Conservation (phyloP, 2,113 vertebrate genomes). For the Ia io region DNA sequence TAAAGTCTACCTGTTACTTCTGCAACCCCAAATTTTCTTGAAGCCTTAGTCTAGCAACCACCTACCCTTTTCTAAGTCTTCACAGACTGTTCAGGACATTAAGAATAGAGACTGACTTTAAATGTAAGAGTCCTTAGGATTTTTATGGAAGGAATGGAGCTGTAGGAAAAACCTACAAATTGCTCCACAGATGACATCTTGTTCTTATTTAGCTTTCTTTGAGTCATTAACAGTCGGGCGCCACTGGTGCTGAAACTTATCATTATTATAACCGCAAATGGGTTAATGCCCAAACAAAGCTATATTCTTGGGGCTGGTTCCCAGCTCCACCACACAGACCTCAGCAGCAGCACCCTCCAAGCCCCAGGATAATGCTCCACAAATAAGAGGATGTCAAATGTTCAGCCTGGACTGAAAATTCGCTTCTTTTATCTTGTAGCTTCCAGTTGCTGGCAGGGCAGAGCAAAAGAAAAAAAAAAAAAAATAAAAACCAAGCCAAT, state of each 20-base stretch:
- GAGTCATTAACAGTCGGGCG: constrained; percentile 80
- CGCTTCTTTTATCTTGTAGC: constrained; percentile 55
- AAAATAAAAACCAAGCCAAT: constrained; percentile 63
- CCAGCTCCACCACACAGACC: constrained; percentile 60
- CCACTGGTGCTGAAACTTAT: constrained; percentile 81
- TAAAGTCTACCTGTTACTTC: constrained; percentile 42
- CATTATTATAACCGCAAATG: constrained; percentile 84
- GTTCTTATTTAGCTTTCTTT: constrained; percentile 80
- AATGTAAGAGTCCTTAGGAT: constrained; percentile 45
- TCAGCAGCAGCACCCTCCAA: constrained; percentile 43
- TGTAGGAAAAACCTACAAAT: constrained; percentile 76
- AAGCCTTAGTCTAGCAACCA: constrained; percentile 40
- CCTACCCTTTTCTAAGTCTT: neutral
- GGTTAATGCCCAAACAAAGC: constrained; percentile 79
- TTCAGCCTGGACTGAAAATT: constrained; percentile 56
- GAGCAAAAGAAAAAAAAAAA: constrained; percentile 60
- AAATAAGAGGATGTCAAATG: constrained; percentile 55
- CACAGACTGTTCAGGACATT: neutral
- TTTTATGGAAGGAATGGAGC: constrained; percentile 72
- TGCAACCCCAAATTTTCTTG: constrained; percentile 30
- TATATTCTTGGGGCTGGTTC: constrained; percentile 73
- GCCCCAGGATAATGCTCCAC: constrained; percentile 35
- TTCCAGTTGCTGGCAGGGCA: constrained; percentile 25
- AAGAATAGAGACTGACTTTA: constrained; percentile 39
- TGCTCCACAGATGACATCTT: constrained; percentile 80